These are phyloP conservation scores for Serilophus lunatus DNA, from an alignment of 2,113 vertebrate genomes.

Conservation along the genomic window DNA sequence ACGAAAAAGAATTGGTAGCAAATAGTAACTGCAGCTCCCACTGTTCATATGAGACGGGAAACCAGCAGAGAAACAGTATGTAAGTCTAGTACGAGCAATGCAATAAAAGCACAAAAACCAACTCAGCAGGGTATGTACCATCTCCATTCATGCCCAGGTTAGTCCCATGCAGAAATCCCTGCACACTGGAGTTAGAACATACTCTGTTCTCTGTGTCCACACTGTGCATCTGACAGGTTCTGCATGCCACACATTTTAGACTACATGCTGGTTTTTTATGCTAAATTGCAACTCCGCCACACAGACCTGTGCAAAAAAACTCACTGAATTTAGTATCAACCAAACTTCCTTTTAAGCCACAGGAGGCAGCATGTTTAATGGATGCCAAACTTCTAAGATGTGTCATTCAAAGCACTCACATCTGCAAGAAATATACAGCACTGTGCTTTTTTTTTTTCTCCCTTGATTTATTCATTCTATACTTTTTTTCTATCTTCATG, in stretches of 20 bases:
- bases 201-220: not conserved
- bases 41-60: slow-evolving; percentile 14
- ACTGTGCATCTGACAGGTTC: not conserved
- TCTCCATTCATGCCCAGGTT: not conserved
- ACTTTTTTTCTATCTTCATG: not conserved
- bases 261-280: not conserved
- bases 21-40: not conserved
- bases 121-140: not conserved
- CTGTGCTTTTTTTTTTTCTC: not conserved
- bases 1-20: not conserved
- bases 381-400: not conserved
- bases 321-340: not conserved
- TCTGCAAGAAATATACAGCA: not conserved
- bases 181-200: not conserved
- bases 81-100: not conserved
- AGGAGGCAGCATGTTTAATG: not conserved
- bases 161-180: not conserved
- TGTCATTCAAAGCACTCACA: not conserved
- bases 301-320: not conserved
- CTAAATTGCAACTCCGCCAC: not conserved
- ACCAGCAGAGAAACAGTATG: not conserved
- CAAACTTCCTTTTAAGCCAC: not conserved
- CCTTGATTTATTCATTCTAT: not conserved
- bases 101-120: slow-evolving; percentile 6
- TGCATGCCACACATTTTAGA: not conserved